Evolutionary conservation across 2,888 invertebrate genomes (phyloP), one percentile per base, ranked within the genome.

Genomic region (Hyles lineata): DNA sequence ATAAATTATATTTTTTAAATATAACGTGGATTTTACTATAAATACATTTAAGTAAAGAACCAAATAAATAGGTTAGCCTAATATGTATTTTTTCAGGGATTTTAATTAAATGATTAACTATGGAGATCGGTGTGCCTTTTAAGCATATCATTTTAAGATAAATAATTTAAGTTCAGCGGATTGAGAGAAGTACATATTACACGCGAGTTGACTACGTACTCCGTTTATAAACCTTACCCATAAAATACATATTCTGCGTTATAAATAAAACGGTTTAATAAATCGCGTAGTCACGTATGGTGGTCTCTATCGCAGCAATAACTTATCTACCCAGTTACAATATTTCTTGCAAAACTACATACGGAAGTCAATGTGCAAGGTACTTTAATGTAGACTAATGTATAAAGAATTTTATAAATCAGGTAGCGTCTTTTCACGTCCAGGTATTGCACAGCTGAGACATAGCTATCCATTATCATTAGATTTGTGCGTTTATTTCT

Each of bases 381-480:
- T 52, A 0, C 6, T n/a, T 55, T 55, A 55, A 55, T 55, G 55
- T 55, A n/a, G 55, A 55, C 2, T 3, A 55, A 55, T 55, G 55
- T n/a, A n/a, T 55, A 19, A 55, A n/a, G n/a, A 55, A n/a, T 55
- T 55, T 55, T 55, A 55, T 55, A 55, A 55, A n/a, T n/a, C 55
- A 55, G 55, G 55, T 55, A 55, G n/a, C 55, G 55, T 55, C n/a
- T n/a, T n/a, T 17, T 3, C 43, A n/a, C 17, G 7, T 55, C 17
- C n/a, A 19, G 19, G 55, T 55, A n/a, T 55, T 55, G 55, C 55
- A 55, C n/a, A 8, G 6, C 19, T n/a, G 55, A n/a, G 55, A 7
- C 55, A n/a, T 19, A n/a, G 6, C 7, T 6, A 55, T 55, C n/a
- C 55, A 6, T 55, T n/a, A 55, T 55, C n/a, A n/a, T 55, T n/a